phyloP scores from a whole-genome alignment of 1,140 invertebrate species.

The Drosophila ambigua region DNA sequence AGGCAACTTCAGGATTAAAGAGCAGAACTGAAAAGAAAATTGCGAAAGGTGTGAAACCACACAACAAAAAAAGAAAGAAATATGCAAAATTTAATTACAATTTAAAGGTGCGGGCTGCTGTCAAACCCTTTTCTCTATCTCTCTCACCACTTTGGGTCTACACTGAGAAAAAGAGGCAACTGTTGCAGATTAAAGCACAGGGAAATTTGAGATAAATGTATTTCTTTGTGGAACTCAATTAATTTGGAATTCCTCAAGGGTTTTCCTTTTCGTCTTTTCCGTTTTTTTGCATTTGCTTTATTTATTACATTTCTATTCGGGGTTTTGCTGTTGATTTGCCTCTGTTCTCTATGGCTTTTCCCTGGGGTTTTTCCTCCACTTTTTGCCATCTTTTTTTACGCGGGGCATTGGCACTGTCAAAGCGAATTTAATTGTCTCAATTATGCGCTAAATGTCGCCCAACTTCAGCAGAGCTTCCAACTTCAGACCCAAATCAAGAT shows the following conservation, averaged over 20 bases:
- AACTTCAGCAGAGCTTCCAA: constrained; percentile 30
- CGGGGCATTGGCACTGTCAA: constrained; percentile 60
- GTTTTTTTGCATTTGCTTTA: constrained; percentile 28
- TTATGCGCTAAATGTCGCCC: constrained; percentile 73
- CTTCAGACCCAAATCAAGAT: constrained; percentile 64
- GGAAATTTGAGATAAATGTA: constrained; percentile 43
- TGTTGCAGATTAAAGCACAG: constrained; percentile 19
- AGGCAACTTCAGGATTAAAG: constrained; percentile 49
- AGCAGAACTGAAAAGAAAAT: constrained; percentile 39
- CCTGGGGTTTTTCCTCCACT: neutral
- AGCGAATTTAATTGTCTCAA: constrained; percentile 81
- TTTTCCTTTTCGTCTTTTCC: neutral
- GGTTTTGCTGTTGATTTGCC: constrained; percentile 63
- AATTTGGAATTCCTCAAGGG: constrained; percentile 43
- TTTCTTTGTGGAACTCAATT: constrained; percentile 40
- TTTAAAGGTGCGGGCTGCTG: constrained; percentile 58
- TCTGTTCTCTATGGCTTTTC: constrained; percentile 28
- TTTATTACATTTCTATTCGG: constrained; percentile 68
- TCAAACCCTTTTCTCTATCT: constrained; percentile 26
- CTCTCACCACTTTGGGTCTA: neutral
- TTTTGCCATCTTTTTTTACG: constrained; percentile 11
- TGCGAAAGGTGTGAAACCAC: constrained; percentile 15
- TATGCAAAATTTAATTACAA: constrained; percentile 72
- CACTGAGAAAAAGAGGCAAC: constrained; percentile 8
- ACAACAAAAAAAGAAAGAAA: constrained; percentile 1